Evolutionary conservation across 2,888 invertebrate species (phyloP).

Genomic region (Chironomus riparius): DNA sequence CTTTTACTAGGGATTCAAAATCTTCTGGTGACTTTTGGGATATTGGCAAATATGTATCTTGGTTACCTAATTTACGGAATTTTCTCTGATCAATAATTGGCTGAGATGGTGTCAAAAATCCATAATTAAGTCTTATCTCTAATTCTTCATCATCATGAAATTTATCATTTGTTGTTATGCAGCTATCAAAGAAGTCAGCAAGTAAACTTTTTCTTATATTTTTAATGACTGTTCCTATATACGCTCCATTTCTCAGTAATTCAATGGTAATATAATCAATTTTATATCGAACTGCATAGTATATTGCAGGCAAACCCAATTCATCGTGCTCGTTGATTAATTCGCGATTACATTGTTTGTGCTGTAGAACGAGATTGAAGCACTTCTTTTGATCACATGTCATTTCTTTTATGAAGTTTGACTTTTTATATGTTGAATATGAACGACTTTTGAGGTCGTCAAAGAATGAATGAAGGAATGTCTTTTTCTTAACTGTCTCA

Average conservation of each 20-base stretch:
- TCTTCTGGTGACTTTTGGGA: neutral
- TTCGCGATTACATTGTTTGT: slow-evolving; percentile 45
- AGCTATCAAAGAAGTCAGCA: slow-evolving; percentile 63
- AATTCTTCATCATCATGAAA: slow-evolving; percentile 58
- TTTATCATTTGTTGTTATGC: slow-evolving; percentile 57
- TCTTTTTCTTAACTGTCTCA: neutral
- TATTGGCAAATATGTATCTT: neutral
- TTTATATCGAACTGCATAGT: slow-evolving; percentile 65
- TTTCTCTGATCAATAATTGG: slow-evolving; percentile 30
- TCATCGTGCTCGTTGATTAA: slow-evolving; percentile 51
- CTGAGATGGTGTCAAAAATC: slow-evolving; percentile 55
- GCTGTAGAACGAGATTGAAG: slow-evolving; percentile 51
- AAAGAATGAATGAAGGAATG: slow-evolving; percentile 13
- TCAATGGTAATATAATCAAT: slow-evolving; percentile 53
- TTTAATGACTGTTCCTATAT: slow-evolving; percentile 62
- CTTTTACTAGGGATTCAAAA: neutral
- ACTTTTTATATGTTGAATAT: neutral
- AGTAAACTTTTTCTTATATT: slow-evolving; percentile 62
- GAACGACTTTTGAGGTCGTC: neutral
- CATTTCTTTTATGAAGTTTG: slow-evolving; percentile 36
- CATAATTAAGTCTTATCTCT: slow-evolving; percentile 65
- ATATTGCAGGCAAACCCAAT: slow-evolving; percentile 60
- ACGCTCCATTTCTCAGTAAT: slow-evolving; percentile 60
- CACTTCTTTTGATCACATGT: slow-evolving; percentile 52
- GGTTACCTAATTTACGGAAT: neutral